These are phyloP conservation scores for Pteropus rufus DNA, from an alignment of 2,797 vertebrate genomes.

Conservation along the genomic window DNA sequence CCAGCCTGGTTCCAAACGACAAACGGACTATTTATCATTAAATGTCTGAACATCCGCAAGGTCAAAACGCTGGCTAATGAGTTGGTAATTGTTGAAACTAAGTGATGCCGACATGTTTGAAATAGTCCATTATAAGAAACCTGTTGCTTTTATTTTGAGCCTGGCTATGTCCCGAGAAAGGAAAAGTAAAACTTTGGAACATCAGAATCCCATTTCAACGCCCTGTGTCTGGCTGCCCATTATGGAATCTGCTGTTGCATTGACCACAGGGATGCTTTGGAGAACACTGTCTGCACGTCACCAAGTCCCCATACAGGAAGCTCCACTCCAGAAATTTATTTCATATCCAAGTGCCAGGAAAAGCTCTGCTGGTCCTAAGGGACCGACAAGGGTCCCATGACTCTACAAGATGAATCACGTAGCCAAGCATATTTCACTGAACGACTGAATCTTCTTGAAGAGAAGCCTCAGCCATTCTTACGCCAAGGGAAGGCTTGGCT, in stretches of 20 bases:
- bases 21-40: neutral
- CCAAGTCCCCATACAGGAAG: fast-evolving
- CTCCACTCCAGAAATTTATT: neutral
- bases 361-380: neutral
- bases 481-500: neutral
- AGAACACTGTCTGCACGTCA: neutral
- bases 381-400: neutral
- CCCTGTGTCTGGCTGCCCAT: neutral
- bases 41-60: neutral
- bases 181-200: neutral
- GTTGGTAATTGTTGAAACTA: neutral
- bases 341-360: neutral
- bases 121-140: neutral
- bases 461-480: neutral
- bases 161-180: slow-evolving; percentile 29
- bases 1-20: neutral
- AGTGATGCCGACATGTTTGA: neutral
- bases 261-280: fast-evolving
- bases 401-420: neutral
- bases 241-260: fast-evolving
- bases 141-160: neutral
- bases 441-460: neutral
- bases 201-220: neutral
- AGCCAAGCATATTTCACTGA: neutral
- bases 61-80: neutral